These are phyloP conservation scores for Arrhamphus sclerolepis DNA, from an alignment of 2,797 vertebrate species.

Conservation along the genomic window DNA sequence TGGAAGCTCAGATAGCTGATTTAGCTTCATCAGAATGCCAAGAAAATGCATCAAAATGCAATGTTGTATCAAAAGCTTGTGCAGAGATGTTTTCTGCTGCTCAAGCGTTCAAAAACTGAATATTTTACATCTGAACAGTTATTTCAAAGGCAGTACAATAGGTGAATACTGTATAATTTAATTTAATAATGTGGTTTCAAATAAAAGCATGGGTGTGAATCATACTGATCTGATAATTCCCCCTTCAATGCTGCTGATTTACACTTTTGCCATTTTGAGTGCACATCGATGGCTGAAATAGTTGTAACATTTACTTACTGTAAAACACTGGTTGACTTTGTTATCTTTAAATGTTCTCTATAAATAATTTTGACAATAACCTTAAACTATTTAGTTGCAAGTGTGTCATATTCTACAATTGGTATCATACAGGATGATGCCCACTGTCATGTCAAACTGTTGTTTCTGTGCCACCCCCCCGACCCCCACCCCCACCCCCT, in stretches of 20 bases:
- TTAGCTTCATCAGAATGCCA: too few relatives aligned
- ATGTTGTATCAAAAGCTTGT: too few relatives aligned
- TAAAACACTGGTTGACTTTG: neutral
- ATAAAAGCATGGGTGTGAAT: too few relatives aligned
- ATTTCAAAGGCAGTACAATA: constrained; percentile 13
- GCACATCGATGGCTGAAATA: constrained; percentile 1
- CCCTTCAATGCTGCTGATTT: too few relatives aligned
- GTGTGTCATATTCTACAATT: neutral
- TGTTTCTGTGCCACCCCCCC: constrained; percentile 45
- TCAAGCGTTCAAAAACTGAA: neutral
- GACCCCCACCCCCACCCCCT: too few relatives aligned
- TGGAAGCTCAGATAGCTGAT: too few relatives aligned
- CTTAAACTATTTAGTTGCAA: neutral
- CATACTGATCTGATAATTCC: too few relatives aligned
- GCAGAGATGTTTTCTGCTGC: too few relatives aligned
- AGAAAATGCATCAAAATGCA: too few relatives aligned
- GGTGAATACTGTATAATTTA: neutral
- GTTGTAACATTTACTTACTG: neutral
- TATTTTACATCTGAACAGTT: constrained; percentile 3
- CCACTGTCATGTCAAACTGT: constrained; percentile 47
- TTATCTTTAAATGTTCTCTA: neutral
- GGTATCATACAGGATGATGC: constrained; percentile 11
- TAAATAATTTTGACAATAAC: neutral
- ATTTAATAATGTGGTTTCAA: too few relatives aligned
- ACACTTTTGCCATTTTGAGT: too few relatives aligned